Evolutionary conservation across 2,113 vertebrate species (phyloP), one percentile per base, ranked within the genome.

Genomic region (Holacanthus passer): DNA sequence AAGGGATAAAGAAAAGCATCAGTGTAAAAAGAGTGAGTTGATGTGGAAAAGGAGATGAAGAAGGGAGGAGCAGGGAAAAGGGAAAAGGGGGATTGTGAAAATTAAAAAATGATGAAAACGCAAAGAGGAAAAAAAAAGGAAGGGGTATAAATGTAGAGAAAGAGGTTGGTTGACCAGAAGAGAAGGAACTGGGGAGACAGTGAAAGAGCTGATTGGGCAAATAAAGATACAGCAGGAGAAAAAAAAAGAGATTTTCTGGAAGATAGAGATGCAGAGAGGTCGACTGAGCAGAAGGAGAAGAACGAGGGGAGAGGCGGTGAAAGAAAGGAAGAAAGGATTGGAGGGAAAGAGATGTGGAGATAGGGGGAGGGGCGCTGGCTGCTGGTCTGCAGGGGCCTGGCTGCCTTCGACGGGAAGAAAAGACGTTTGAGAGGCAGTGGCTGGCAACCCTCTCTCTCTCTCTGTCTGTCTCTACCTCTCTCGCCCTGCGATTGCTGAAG

Each of bases 321-420:
- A 41, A 41, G 73, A 66, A n/a, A 37, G 60, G 27, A 50, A 64
- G 48, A 39, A 37, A 73, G 79, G 63, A 35, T 27, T 4, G 68
- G 35, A 47, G 68, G 65, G 60, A 39, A 65, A 47, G 41, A 52
- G 72, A 70, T 65, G 64, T 67, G 66, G 65, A n/a, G 63, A 66
- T 37, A 31, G 62, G 69, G 81, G 85, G 86, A 71, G 90, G 90
- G 88, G 87, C 37, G 72, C 77, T 78, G 85, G 63, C 74, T 9
- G 66, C 50, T 67, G 77, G 81, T 83, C 90, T 80, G 89, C 86
- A 84, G 90, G 81, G 86, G 82, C 43, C 67, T 17, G 75, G 66
- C 84, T 86, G 76, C 68, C 77, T 85, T 63, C 32, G 53, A 78
- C 37, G 13, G 53, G 77, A 87, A 59, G 53, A 88, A 81, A 82